Evolutionary conservation across 2,888 invertebrate genomes (phyloP).

Genomic region (Drosophila testacea): DNA sequence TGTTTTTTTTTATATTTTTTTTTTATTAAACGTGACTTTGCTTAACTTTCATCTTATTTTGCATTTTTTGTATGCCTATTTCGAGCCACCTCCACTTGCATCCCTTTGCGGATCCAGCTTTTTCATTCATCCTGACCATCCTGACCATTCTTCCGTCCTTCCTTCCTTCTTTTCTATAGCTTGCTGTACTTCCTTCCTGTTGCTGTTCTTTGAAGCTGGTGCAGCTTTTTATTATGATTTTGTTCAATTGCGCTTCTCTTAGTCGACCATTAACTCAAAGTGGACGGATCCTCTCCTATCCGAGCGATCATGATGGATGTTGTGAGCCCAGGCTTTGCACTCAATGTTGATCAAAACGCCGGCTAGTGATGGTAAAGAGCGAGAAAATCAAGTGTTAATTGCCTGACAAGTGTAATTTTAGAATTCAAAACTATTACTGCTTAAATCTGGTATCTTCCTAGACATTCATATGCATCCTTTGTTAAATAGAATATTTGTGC

Average conservation of each 20-base stretch:
- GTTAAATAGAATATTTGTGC: neutral
- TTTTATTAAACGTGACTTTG: slow-evolving; percentile 53
- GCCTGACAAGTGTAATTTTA: neutral
- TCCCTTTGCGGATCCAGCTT: slow-evolving; percentile 17
- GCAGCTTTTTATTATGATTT: slow-evolving; percentile 35
- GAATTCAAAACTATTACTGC: neutral
- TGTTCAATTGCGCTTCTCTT: slow-evolving; percentile 83
- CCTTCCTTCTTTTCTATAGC: slow-evolving; percentile 7
- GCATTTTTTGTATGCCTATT: slow-evolving; percentile 33
- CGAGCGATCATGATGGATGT: slow-evolving; percentile 94
- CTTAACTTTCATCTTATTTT: slow-evolving; percentile 42
- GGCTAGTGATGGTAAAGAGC: slow-evolving; percentile 86
- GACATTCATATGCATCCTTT: neutral
- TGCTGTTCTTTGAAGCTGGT: slow-evolving; percentile 50
- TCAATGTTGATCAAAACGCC: slow-evolving; percentile 96
- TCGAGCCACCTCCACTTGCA: slow-evolving; percentile 23
- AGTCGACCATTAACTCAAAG: slow-evolving; percentile 97
- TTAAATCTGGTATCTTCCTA: neutral
- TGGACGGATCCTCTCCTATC: slow-evolving; percentile 97
- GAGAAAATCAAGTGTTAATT: neutral
- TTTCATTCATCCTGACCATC: neutral
- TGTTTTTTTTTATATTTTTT: slow-evolving; percentile 20
- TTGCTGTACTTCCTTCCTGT: slow-evolving; percentile 38
- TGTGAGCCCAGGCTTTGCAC: slow-evolving; percentile 97
- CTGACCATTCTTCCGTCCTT: neutral